phyloP scores from a whole-genome alignment of 2,888 invertebrate species.

The Drosophila borealis region DNA sequence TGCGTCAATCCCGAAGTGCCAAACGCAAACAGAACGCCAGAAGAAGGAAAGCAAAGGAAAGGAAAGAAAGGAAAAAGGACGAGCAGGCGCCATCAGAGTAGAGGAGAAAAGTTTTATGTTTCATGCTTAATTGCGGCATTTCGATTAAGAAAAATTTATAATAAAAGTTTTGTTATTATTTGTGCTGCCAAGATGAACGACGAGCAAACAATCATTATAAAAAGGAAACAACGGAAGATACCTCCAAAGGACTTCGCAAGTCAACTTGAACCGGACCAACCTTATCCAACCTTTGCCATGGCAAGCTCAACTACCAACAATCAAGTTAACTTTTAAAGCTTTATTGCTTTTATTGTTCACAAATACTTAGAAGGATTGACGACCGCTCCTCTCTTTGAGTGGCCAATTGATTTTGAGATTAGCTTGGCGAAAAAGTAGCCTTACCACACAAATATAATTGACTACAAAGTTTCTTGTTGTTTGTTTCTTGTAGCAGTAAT shows the following conservation, averaged over 20 bases:
- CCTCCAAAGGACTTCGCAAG: slow-evolving; percentile 25
- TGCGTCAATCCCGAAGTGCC: slow-evolving; percentile 41
- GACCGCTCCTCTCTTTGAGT: not conserved
- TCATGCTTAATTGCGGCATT: slow-evolving; percentile 75
- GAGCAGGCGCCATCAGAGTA: slow-evolving; percentile 31
- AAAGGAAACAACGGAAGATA: slow-evolving; percentile 29
- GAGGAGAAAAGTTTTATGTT: slow-evolving; percentile 64
- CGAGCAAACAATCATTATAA: slow-evolving; percentile 31
- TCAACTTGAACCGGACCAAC: slow-evolving; percentile 25
- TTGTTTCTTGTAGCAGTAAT: too few relatives aligned
- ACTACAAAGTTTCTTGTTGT: too few relatives aligned
- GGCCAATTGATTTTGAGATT: too few relatives aligned
- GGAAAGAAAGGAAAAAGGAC: slow-evolving; percentile 9
- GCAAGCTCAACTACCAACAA: slow-evolving; percentile 1
- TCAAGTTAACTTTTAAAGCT: slow-evolving; percentile 11
- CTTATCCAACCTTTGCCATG: slow-evolving; percentile 8
- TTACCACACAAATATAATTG: too few relatives aligned
- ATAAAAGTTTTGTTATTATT: slow-evolving; percentile 75
- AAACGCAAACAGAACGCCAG: slow-evolving; percentile 24
- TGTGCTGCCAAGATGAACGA: slow-evolving; percentile 39
- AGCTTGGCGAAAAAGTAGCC: too few relatives aligned
- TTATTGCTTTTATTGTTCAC: slow-evolving; percentile 7
- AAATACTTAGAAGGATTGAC: not conserved
- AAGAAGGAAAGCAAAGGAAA: slow-evolving; percentile 15
- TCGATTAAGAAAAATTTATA: slow-evolving; percentile 80